These are phyloP conservation scores for Ochotona curzoniae DNA, from an alignment of 2,113 vertebrate genomes.

Conservation along the genomic window DNA sequence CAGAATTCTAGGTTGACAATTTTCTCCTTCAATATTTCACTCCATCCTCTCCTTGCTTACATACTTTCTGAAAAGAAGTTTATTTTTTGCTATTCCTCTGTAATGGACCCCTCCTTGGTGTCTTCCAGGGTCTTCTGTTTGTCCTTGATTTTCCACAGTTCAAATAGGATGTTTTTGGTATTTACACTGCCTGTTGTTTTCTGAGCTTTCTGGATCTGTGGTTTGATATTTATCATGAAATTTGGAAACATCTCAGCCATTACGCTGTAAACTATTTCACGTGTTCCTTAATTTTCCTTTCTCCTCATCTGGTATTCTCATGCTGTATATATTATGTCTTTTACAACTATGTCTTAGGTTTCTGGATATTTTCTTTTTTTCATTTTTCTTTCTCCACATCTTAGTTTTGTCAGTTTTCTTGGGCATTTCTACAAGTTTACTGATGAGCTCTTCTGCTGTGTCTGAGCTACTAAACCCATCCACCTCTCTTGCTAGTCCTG, in stretches of 20 bases:
- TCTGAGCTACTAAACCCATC: not conserved
- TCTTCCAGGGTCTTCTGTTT: not conserved
- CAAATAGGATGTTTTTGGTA: not conserved
- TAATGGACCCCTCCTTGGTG: not conserved
- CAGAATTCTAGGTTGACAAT: not conserved
- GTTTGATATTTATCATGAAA: not conserved
- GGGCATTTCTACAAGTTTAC: not conserved
- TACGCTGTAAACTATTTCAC: not conserved
- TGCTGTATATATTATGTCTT: too few species aligned
- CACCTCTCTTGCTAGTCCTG: not conserved
- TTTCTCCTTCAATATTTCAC: not conserved
- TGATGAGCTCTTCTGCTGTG: not conserved
- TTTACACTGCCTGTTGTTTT: not conserved
- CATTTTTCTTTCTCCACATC: not conserved
- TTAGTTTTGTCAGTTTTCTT: not conserved
- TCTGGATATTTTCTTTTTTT: not conserved
- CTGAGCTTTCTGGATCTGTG: not conserved
- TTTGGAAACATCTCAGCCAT: not conserved
- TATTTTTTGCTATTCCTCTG: not conserved
- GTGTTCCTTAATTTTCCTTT: not conserved
- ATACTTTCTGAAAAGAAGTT: conserved; percentile 1
- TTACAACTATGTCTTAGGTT: not conserved
- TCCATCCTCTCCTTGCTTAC: not conserved
- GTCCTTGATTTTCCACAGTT: not conserved
- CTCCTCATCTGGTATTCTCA: not conserved